Conservation (phyloP, 2,888 invertebrate species). For the Shargacucullia verbasci region DNA sequence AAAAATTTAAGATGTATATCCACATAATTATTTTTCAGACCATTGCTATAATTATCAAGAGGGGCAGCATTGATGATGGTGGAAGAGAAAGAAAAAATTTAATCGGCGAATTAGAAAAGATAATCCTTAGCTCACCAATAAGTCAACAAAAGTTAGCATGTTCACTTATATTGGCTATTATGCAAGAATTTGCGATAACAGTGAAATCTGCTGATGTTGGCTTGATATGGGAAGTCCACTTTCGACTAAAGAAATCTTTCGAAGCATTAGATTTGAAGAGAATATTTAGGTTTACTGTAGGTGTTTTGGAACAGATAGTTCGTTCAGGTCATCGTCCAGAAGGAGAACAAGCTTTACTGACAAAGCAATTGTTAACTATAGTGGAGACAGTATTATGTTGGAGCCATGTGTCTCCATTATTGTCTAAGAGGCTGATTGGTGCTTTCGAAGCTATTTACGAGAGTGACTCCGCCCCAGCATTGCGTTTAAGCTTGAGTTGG, state of each 20-base stretch:
- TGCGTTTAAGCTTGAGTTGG: constrained; percentile 92
- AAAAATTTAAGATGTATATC: neutral
- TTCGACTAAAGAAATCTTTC: constrained; percentile 94
- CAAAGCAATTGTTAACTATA: constrained; percentile 92
- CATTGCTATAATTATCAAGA: constrained; percentile 96
- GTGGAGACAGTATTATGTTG: constrained; percentile 94
- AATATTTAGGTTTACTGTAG: constrained; percentile 91
- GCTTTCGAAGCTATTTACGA: constrained; percentile 92
- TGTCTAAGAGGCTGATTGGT: constrained; percentile 92
- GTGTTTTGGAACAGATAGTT: constrained; percentile 81
- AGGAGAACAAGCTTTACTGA: constrained; percentile 87
- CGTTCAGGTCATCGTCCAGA: constrained; percentile 83
- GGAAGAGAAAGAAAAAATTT: constrained; percentile 91
- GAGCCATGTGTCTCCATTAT: constrained; percentile 92
- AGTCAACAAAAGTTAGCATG: constrained; percentile 94
- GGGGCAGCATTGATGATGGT: constrained; percentile 93
- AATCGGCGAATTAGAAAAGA: constrained; percentile 92
- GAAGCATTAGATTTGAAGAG: constrained; percentile 94
- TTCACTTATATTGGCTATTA: constrained; percentile 93
- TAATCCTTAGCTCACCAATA: constrained; percentile 94
- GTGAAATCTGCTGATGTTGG: constrained; percentile 96
- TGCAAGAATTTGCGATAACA: constrained; percentile 96
- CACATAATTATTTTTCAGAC: constrained; percentile 83
- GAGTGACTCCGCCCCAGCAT: constrained; percentile 90
- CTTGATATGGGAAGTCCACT: constrained; percentile 96